Evolutionary conservation across 92 coral and sea anemone species (phyloP).

Genomic region (Zoanthus sansibaricus): DNA sequence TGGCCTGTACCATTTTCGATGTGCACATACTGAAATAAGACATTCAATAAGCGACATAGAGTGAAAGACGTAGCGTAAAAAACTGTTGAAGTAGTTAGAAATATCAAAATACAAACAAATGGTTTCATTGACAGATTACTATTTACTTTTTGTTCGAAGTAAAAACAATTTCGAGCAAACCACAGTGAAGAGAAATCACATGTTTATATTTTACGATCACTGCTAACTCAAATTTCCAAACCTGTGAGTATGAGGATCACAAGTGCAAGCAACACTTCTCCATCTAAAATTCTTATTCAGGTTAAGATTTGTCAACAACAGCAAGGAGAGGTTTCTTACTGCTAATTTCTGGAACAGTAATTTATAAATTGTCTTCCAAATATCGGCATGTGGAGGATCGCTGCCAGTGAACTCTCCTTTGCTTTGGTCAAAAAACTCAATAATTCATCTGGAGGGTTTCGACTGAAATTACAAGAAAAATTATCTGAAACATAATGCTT

Average conservation of each 20-base stretch:
- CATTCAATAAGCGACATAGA: background rate
- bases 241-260: constrained; percentile 1
- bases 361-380: background rate
- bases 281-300: background rate
- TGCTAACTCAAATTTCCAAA: constrained; percentile 1
- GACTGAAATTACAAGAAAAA: background rate
- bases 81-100: background rate
- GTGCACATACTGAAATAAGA: background rate
- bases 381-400: background rate
- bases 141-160: constrained; percentile 1
- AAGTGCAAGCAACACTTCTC: background rate
- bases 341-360: constrained; percentile 8
- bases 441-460: background rate
- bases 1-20: background rate
- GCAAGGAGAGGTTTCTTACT: constrained; percentile 17
- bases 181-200: background rate
- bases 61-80: background rate
- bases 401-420: background rate
- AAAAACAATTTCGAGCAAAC: constrained; percentile 1
- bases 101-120: background rate
- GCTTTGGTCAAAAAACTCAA: background rate
- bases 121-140: background rate
- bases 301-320: background rate
- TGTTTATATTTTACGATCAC: background rate
- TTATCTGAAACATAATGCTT: background rate